Percentiles rank a stretch among this genome's conserved stretches.
Conservation (phyloP, 2,113 vertebrate genomes). For the Vombatus ursinus region DNA sequence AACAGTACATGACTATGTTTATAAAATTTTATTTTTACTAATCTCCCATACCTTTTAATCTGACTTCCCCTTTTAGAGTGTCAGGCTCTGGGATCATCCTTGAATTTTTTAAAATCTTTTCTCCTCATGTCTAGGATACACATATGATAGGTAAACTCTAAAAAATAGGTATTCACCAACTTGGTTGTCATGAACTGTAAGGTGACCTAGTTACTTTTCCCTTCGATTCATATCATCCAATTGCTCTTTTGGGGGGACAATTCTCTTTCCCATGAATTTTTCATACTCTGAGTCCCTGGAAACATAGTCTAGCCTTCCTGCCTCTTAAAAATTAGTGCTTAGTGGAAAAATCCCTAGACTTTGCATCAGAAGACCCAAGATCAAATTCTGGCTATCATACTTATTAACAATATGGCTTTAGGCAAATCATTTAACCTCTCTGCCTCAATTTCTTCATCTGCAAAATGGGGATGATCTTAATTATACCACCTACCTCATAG, state of each 20-base stretch:
- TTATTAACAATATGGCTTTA: neutral
- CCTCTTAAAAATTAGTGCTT: neutral
- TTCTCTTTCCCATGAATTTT: neutral
- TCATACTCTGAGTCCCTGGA: neutral
- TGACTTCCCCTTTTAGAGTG: neutral
- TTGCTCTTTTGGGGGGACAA: neutral
- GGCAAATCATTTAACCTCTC: neutral
- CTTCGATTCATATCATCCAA: neutral
- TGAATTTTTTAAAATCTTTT: neutral
- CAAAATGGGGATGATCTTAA: neutral
- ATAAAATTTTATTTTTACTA: neutral
- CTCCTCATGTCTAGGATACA: neutral
- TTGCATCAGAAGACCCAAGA: neutral
- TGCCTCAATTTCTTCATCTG: neutral
- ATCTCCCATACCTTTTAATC: neutral
- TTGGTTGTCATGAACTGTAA: neutral
- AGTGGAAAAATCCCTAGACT: neutral
- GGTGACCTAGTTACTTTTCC: neutral
- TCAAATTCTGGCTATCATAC: neutral
- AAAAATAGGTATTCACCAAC: neutral
- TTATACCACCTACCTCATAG: neutral
- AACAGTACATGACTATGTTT: neutral
- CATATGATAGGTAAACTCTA: neutral
- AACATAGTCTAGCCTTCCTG: neutral
- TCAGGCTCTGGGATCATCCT: neutral